Evolutionary conservation across 92 coral and sea anemone species (phyloP), one percentile per base, ranked within the genome.

Genomic region (Zoanthus sociatus): DNA sequence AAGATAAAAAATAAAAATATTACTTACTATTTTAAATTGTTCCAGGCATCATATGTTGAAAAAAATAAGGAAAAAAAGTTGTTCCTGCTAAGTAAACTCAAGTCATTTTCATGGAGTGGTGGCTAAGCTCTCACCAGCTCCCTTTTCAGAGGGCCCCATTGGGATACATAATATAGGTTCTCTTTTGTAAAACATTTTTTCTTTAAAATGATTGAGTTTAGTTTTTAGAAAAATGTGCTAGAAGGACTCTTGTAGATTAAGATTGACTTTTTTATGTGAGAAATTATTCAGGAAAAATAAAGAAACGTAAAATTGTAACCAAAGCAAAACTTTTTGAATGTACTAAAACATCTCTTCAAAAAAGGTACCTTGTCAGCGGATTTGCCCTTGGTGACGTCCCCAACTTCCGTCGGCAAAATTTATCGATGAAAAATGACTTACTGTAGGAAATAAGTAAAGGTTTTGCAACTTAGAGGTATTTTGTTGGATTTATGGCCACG

Each of bases 401-500:
- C 18, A 13, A 77, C 82, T 77, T 77, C 82, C 82, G 82, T 77
- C 48, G 1, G 21, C 11, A 13, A 16, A 20, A 16, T 47, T 21
- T 33, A 18, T 42, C 20, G 18, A 11, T 9, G 33, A 46, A 74
- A 42, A 45, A 15, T 16, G 53, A 46, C 20, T 74, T 13, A 50
- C n/a, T 46, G 12, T 11, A 56, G 53, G 6, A 30, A 26, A 26
- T 3, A 12, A n/a, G 14, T 46, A 33, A 2, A 11, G 74, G 6
- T 30, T 60, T 5, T 50, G 4, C 12, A 7, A 7, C 14, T 85
- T 16, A 58, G 81, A 56, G 73, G 31, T 79, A 42, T 88, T 71
- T 77, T 83, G 42, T 31, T 51, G 83, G 60, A 83, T 94, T 90
- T 87, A 94, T 88, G 95, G 98, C 95, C 90, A 91, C 89, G 93